A percentile compares a stretch with the other conserved stretches of the same genome.
phyloP scores from a whole-genome alignment of 2,888 invertebrate species.

The Dicranocentrus wangi region DNA sequence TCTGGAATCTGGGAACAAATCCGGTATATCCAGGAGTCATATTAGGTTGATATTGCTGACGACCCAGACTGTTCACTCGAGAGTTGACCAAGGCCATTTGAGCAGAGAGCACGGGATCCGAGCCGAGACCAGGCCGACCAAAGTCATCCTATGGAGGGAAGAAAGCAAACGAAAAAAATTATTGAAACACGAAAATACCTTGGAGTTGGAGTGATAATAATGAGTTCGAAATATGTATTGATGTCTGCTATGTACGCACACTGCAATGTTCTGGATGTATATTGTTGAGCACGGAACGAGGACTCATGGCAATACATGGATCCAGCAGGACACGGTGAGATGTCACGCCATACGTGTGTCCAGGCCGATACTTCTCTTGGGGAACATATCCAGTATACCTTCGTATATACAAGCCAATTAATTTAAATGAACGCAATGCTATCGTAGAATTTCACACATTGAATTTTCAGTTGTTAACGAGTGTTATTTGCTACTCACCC shows the following conservation, averaged over 20 bases:
- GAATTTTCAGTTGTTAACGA: neutral
- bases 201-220: too few species aligned
- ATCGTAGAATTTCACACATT: too few species aligned
- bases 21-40: constrained; percentile 71
- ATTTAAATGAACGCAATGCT: too few species aligned
- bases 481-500: constrained; percentile 40
- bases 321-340: constrained; percentile 69
- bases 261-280: constrained; percentile 69
- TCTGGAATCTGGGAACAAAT: constrained; percentile 70
- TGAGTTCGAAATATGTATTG: neutral
- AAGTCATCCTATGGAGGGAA: constrained; percentile 67
- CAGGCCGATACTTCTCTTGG: constrained; percentile 69
- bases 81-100: constrained; percentile 70
- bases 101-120: constrained; percentile 64
- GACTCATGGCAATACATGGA: constrained; percentile 72
- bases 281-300: constrained; percentile 69
- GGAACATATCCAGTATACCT: constrained; percentile 69
- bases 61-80: constrained; percentile 69
- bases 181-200: too few species aligned
- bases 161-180: neutral
- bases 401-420: neutral
- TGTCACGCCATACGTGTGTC: constrained; percentile 71
- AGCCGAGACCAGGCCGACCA: constrained; percentile 67
- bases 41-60: constrained; percentile 70
- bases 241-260: constrained; percentile 41